These are phyloP conservation scores for Perca schrenkii DNA, from an alignment of 2,113 vertebrate genomes.

Conservation along the genomic window DNA sequence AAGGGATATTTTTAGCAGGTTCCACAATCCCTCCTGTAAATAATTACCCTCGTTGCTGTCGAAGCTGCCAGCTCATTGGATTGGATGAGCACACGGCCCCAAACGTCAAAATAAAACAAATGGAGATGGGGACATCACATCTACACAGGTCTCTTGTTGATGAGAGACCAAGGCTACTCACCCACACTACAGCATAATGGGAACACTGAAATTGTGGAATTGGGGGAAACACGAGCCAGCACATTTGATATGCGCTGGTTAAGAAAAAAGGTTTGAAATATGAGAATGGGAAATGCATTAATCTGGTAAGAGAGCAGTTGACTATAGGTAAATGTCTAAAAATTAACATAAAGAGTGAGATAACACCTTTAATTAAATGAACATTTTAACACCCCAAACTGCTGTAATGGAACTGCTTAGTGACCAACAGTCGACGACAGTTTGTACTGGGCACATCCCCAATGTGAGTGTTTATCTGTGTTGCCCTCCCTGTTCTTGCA, in stretches of 20 bases:
- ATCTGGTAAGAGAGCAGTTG: slow-evolving; percentile 33
- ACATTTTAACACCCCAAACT: slow-evolving; percentile 20
- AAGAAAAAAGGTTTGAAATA: slow-evolving; percentile 24
- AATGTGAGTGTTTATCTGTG: slow-evolving; percentile 49
- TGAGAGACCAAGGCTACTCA: not conserved
- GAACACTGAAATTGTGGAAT: slow-evolving; percentile 9
- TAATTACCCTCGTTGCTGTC: slow-evolving; percentile 68
- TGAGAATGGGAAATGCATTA: not conserved
- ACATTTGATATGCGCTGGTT: not conserved
- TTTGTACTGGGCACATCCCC: slow-evolving; percentile 33
- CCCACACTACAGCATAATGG: not conserved
- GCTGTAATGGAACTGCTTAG: slow-evolving; percentile 12
- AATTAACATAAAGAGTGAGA: slow-evolving; percentile 14
- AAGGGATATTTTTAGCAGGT: slow-evolving; percentile 75
- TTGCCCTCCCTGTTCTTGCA: slow-evolving; percentile 44
- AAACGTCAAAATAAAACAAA: slow-evolving; percentile 46
- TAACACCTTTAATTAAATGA: slow-evolving; percentile 21
- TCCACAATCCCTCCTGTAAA: slow-evolving; percentile 76
- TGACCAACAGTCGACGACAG: slow-evolving; percentile 17
- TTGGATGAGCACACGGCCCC: slow-evolving; percentile 31
- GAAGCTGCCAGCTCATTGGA: slow-evolving; percentile 53
- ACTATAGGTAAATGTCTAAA: slow-evolving; percentile 20
- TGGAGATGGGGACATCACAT: not conserved
- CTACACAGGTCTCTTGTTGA: slow-evolving; percentile 3
- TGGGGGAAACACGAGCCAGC: slow-evolving; percentile 2